Conservation (phyloP, 2,113 vertebrate genomes). For the Toxotes jaculatrix region DNA sequence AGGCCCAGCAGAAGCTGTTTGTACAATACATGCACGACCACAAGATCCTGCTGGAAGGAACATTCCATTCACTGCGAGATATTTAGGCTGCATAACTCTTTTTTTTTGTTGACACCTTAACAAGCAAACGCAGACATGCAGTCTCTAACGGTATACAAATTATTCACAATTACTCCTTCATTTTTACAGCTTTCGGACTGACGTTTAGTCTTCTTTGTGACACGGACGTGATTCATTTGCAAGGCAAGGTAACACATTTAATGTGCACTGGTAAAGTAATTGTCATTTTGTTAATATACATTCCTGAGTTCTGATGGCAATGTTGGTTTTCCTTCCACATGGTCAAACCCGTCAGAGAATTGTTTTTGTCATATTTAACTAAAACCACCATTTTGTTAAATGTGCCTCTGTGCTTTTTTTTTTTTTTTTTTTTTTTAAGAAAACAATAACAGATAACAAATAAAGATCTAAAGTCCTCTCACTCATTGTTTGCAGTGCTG, state of each 20-base stretch:
- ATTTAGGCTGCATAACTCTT: constrained; percentile 44
- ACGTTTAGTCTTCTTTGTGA: constrained; percentile 2
- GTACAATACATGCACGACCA: constrained; percentile 36
- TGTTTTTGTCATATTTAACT: neutral
- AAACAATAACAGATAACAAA: neutral
- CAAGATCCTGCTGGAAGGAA: constrained; percentile 52
- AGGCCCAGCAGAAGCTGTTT: constrained; percentile 63
- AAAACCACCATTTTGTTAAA: neutral
- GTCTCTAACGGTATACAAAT: constrained; percentile 32
- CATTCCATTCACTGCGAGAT: constrained; percentile 53
- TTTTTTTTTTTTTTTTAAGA: neutral
- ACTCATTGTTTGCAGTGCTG: constrained; percentile 8
- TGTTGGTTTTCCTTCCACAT: neutral
- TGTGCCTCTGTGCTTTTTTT: neutral
- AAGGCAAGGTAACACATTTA: neutral
- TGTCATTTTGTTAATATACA: neutral
- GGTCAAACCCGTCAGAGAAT: neutral
- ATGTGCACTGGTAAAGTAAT: neutral
- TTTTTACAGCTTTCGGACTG: neutral
- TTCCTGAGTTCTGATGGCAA: neutral
- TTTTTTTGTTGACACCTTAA: constrained; percentile 47
- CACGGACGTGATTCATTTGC: neutral
- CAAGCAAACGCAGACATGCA: constrained; percentile 9
- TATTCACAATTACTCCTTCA: neutral
- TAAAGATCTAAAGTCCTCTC: neutral